phyloP scores from a whole-genome alignment of 2,888 invertebrate species.

The Athetis lepigone region DNA sequence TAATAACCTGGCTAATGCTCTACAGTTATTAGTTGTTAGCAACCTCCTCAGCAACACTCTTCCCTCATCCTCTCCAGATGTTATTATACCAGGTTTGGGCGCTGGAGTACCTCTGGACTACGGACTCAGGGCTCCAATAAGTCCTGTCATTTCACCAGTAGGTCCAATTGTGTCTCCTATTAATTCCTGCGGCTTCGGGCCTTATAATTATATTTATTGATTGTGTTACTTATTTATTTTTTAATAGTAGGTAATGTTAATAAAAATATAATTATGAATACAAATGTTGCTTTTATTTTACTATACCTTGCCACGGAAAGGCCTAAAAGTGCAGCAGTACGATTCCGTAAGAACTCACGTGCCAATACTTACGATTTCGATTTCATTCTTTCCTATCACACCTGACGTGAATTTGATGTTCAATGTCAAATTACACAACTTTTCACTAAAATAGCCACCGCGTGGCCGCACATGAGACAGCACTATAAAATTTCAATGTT shows the following conservation, averaged over 20 bases:
- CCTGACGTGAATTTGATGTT: too few relatives aligned
- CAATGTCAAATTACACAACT: too few relatives aligned
- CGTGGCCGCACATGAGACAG: too few relatives aligned
- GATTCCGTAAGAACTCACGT: too few relatives aligned
- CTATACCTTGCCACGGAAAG: too few relatives aligned
- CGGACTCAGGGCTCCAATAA: slow-evolving; percentile 32
- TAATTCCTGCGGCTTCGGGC: slow-evolving; percentile 40
- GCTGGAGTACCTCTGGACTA: slow-evolving; percentile 57
- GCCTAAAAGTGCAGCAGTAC: too few relatives aligned
- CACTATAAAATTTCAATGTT: too few relatives aligned
- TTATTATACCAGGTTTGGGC: slow-evolving; percentile 53
- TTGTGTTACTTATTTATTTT: slow-evolving; percentile 32
- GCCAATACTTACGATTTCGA: too few relatives aligned
- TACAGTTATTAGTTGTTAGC: slow-evolving; percentile 82
- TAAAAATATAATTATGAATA: slow-evolving; percentile 12
- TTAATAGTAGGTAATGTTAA: slow-evolving; percentile 23
- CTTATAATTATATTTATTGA: slow-evolving; percentile 68
- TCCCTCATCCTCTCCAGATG: slow-evolving; percentile 68
- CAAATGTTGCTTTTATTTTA: slow-evolving; percentile 7
- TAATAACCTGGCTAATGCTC: slow-evolving; percentile 81
- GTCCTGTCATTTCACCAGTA: slow-evolving; percentile 41
- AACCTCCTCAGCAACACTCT: slow-evolving; percentile 79
- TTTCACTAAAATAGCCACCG: too few relatives aligned
- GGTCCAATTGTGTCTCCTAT: slow-evolving; percentile 12
- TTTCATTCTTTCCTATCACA: too few relatives aligned